Base-by-base conservation (phyloP, 2,888 invertebrate genomes). In the Brassicogethes aeneus region DNA sequence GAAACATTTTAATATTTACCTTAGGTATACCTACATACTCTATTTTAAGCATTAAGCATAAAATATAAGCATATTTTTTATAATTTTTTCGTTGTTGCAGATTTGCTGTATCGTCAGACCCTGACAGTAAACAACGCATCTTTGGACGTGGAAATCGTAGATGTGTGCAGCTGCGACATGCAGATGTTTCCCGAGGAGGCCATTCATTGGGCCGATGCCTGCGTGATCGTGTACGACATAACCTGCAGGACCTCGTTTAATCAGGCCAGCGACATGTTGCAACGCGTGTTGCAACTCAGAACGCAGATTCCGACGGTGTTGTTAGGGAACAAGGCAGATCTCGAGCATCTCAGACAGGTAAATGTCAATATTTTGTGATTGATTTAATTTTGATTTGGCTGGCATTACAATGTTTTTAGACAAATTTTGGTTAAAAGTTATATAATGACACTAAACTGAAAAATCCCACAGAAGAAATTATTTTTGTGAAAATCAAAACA, bases 121-220 rank as follows among this genome's bases (percentile, higher is more conserved):
- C 75, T 86, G 46, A 79, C 79, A 17, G 76, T 83, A 52, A 83
- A 83, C 63, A 82, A 81, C 54, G 75, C 79, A 35, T 75, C 80
- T 15, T 70, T 85, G 47, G 84, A 85, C 62, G 76, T 86, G 45
- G 85, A 86, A 70, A 84, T 86, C 46, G 81, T 85, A 46, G 86
- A 86, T 66, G 82, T 85, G 39, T 85, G 83, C 53, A 82, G 82
- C 47, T 84, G 83, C 51, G 80, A 79, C 48, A 56, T 67, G 15
- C 61, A 66, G 41, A 48, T 59, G 16, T 72, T 74, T 51, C 74
- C 72, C 3, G 66, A 68, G 53, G 73, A 75, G 51, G 74, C 75
- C 69, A 79, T 85, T 41, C 79, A 82, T 62, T 84, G 85, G 84
- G 84, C 85, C 1, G 85, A 86, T 61, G 85, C 83, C 1, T 84